phyloP scores from a whole-genome alignment of 64 coral and sea anemone species.

The Dendronephthya gigantea region DNA sequence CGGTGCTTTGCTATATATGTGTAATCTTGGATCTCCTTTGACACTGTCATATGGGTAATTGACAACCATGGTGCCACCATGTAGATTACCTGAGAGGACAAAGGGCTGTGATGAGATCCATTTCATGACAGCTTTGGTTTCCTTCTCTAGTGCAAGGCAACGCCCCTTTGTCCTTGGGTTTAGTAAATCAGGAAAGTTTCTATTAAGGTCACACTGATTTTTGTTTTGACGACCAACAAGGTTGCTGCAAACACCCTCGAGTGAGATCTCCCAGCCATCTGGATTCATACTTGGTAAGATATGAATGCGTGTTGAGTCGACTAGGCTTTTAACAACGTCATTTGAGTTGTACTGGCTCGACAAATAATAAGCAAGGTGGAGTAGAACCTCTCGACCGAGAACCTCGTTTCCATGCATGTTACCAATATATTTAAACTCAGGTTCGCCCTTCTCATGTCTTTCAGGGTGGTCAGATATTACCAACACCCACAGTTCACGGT shows the following conservation, averaged over 20 bases:
- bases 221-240: constrained; percentile 60
- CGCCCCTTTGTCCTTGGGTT: constrained; percentile 28
- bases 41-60: constrained; percentile 96
- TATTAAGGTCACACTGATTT: constrained; percentile 77
- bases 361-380: constrained; percentile 63
- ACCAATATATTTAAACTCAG: constrained; percentile 90
- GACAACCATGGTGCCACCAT: constrained; percentile 77
- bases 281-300: constrained; percentile 85
- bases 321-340: constrained; percentile 42
- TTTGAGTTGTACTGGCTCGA: constrained; percentile 58
- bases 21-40: constrained; percentile 38
- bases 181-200: constrained; percentile 84
- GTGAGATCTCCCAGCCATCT: constrained; percentile 71
- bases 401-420: constrained; percentile 99
- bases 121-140: constrained; percentile 66
- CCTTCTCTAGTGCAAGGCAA: not conserved
- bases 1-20: constrained; percentile 64
- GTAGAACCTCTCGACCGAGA: constrained; percentile 73
- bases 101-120: constrained; percentile 73
- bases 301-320: constrained; percentile 81
- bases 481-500: constrained; percentile 58
- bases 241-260: constrained; percentile 60
- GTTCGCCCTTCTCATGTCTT: constrained; percentile 52
- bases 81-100: constrained; percentile 82
- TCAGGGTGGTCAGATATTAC: constrained; percentile 82